phyloP scores from a whole-genome alignment of 2,113 vertebrate species.

The Xerus inauris region DNA sequence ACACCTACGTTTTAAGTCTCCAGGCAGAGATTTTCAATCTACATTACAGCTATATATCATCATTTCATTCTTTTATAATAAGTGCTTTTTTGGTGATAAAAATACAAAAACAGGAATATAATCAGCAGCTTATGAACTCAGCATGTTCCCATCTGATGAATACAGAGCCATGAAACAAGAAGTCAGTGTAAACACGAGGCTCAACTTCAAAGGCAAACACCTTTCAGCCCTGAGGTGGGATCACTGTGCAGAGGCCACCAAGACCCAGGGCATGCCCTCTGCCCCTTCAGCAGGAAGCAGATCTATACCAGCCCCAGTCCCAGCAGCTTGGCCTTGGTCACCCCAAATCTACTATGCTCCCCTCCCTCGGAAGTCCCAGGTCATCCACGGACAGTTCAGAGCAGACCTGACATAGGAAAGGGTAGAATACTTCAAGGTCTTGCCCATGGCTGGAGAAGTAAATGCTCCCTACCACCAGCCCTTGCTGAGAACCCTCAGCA shows the following conservation, averaged over 20 bases:
- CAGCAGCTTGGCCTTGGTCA: not conserved
- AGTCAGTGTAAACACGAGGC: not conserved
- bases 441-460: not conserved
- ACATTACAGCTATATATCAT: not conserved
- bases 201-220: not conserved
- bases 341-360: not conserved
- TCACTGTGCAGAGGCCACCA: not conserved
- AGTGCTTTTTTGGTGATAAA: not conserved
- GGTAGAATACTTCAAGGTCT: not conserved
- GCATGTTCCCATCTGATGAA: not conserved
- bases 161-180: not conserved
- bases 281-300: not conserved
- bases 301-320: not conserved
- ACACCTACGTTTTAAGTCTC: not conserved
- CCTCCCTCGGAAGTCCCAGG: not conserved
- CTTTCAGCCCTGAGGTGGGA: not conserved
- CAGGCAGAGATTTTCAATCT: not conserved
- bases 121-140: not conserved
- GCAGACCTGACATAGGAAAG: not conserved
- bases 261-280: fast-evolving
- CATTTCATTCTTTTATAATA: not conserved
- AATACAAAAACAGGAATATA: not conserved
- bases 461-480: fast-evolving
- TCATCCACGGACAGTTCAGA: not conserved
- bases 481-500: not conserved